Conservation (phyloP, 2,113 vertebrate genomes). For the Choloepus hoffmanni region DNA sequence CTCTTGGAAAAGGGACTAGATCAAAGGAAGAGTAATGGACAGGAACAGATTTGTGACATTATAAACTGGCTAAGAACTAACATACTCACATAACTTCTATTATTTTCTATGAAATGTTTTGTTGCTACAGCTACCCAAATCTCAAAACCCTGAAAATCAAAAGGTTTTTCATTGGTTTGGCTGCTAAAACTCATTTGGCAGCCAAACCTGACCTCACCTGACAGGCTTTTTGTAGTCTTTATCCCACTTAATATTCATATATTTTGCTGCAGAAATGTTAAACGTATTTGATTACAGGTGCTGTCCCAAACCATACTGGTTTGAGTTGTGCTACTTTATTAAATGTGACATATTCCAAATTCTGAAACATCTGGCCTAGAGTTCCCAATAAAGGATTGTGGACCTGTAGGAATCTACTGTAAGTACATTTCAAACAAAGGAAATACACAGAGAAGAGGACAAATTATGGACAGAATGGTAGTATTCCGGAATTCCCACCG, state of each 20-base stretch:
- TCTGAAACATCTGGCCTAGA: neutral
- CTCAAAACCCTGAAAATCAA: neutral
- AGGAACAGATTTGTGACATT: neutral
- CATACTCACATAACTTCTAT: neutral
- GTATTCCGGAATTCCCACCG: neutral
- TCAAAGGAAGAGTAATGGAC: neutral
- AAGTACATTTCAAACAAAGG: neutral
- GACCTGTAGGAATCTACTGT: neutral
- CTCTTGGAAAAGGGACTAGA: neutral
- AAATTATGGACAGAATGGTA: neutral
- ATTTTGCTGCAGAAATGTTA: constrained; percentile 18
- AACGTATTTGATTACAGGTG: neutral
- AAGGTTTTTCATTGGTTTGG: neutral
- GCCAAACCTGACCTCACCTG: neutral
- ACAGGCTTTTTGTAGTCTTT: neutral
- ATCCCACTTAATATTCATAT: neutral
- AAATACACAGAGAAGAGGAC: neutral
- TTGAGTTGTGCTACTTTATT: neutral
- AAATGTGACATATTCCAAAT: neutral
- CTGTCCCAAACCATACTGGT: neutral
- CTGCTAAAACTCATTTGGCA: neutral
- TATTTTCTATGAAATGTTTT: neutral
- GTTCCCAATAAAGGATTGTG: neutral
- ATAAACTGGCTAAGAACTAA: neutral
- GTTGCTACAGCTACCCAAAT: neutral